Evolutionary conservation across 2,797 vertebrate species (phyloP), one percentile per base, ranked within the genome.

Genomic region (Falco columbarius): DNA sequence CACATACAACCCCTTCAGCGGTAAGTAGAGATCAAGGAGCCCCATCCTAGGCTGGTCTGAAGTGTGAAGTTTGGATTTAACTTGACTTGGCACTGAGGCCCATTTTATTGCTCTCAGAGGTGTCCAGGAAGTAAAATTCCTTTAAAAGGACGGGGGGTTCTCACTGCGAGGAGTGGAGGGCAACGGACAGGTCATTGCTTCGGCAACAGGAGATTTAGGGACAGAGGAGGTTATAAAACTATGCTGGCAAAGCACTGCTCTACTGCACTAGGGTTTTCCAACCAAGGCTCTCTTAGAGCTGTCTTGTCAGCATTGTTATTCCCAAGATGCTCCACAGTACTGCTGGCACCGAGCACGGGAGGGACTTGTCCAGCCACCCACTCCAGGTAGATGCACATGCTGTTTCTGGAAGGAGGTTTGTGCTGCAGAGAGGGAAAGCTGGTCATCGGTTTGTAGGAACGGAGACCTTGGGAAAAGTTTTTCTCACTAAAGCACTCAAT

Each of bases 361-460:
- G 68, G 20, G 29, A 5, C 36, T 46, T 24, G 29, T n/a, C 74
- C 82, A 6, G 19, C 12, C 51, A 3, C 66, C 51, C 7, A 3
- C 59, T 21, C 38, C 10, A 18, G 71, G 63, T 16, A 17, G 71
- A 7, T 46, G 15, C 56, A 24, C 0, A 0, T 4, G 4, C 58
- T 2, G 0, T 3, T 42, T 32, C 80, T 79, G 76, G 34, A 30
- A 65, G 86, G 44, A 62, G 75, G 19, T 3, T 7, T 84, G 58
- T 6, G 42, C 49, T 32, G 58, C 1, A 29, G 74, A 6, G 49
- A 36, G 0, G 2, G 61, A 61, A 77, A 42, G 26, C 14, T 72
- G 76, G 6, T 22, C 70, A 23, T 34, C 27, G 1, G 0, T 40
- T 62, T 59, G 66, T 38, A 73, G 71, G 71, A 70, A 76, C 2